Evolutionary conservation across 2,797 vertebrate species (phyloP), one percentile per base, ranked within the genome.

Genomic region (Microctenopoma lineatum): DNA sequence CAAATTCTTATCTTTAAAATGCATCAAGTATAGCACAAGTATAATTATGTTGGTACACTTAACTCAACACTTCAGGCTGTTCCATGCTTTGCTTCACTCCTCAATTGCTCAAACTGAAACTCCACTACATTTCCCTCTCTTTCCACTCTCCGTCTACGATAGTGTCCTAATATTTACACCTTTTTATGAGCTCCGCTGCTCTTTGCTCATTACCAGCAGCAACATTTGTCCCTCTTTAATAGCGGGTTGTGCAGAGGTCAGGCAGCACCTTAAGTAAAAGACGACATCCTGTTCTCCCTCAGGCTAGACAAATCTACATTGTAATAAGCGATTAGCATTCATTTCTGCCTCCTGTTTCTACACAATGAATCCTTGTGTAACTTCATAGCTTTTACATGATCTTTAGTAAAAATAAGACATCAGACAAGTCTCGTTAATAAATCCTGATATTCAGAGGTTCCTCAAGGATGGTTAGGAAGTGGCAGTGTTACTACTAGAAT

Each of bases 241-340:
- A 12, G 75, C 73, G 34, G 84, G 86, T 89, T 73, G 51, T 1
- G 25, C 59, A 0, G 73, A 87, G 85, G 88, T 87, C 90, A 78
- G 14, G 46, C 63, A 4, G 70, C 67, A 83, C 82, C 84, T 84
- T 66, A 58, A 84, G 83, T 79, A 83, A 84, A 74, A 87, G 75
- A 83, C 77, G 72, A 53, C 75, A 42, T 64, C 76, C 73, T 42
- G 65, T 45, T 77, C 60, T 77, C 84, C 77, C 80, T 55, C 66
- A 67, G 86, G 90, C 84, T 42, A 8, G 57, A 16, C 84, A 86
- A 84, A 89, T 89, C 82, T 89, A 84, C 83, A 87, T 86, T 16
- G 74, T 85, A 89, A 89, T 89, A 54, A 29, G 70, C 45, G 71
- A 88, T 89, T 89, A 88, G 85, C 80, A 87, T 89, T 89, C 71